A percentile compares a stretch with the other conserved stretches of the same genome.
These are phyloP conservation scores for Trichacis sp. DNA, from an alignment of 2,888 invertebrate genomes.

Conservation along the genomic window DNA sequence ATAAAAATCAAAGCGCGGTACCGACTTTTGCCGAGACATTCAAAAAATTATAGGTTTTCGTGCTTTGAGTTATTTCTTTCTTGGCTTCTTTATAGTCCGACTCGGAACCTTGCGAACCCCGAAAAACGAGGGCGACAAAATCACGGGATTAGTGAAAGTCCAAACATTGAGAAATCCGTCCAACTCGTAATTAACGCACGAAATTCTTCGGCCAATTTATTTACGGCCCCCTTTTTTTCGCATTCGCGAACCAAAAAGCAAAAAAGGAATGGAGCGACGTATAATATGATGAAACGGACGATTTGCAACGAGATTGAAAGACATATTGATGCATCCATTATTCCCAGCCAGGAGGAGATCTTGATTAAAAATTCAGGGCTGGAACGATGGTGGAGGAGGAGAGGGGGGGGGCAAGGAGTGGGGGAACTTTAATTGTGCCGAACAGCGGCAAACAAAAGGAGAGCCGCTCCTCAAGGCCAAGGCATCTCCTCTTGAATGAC, in stretches of 20 bases:
- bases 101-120: background rate
- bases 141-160: background rate
- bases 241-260: background rate
- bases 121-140: constrained; percentile 1
- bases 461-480: constrained; percentile 61
- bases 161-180: background rate
- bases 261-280: too few relatives aligned
- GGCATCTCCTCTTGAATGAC: constrained; percentile 63
- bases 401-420: constrained; percentile 21
- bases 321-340: constrained; percentile 25
- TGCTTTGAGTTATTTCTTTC: constrained; percentile 64
- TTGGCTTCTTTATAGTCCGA: constrained; percentile 16
- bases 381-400: constrained; percentile 13
- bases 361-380: constrained; percentile 32
- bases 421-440: constrained; percentile 52
- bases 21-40: constrained; percentile 33
- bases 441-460: constrained; percentile 51
- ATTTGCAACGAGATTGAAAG: constrained; percentile 17
- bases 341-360: constrained; percentile 23
- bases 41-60: constrained; percentile 66
- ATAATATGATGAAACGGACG: background rate
- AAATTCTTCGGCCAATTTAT: background rate
- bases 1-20: constrained; percentile 11
- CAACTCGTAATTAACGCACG: background rate
- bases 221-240: background rate